Percentiles rank a stretch among this genome's conserved stretches.
phyloP scores from a whole-genome alignment of 2,797 vertebrate genomes.

The Enteromius trimaculatus region DNA sequence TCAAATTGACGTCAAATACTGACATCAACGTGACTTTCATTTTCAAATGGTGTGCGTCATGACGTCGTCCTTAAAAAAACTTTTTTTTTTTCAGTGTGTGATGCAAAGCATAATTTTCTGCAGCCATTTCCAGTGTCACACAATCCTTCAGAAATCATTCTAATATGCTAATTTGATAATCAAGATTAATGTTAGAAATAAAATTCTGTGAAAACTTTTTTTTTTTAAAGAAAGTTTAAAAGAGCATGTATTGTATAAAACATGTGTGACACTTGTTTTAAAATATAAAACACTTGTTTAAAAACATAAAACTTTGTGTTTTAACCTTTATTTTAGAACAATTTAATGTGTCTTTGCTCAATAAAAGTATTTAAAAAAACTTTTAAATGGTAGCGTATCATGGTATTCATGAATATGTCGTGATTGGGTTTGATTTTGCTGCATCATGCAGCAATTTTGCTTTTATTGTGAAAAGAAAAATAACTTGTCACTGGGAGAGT shows the following conservation, averaged over 20 bases:
- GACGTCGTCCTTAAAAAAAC: no score
- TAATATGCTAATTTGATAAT: neutral
- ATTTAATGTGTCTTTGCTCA: neutral
- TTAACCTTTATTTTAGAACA: neutral
- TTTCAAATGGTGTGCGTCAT: no score
- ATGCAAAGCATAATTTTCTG: neutral
- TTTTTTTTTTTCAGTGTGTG: neutral
- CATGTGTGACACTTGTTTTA: no score
- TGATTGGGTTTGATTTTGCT: conserved; percentile 14
- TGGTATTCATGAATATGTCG: neutral
- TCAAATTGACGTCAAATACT: no score
- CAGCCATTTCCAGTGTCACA: neutral
- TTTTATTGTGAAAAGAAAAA: conserved; percentile 9
- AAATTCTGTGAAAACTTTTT: neutral
- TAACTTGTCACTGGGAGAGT: neutral
- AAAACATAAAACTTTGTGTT: neutral
- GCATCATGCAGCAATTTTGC: conserved; percentile 14
- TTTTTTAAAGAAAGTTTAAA: neutral
- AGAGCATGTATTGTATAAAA: neutral
- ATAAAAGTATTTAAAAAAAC: neutral
- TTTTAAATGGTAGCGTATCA: neutral
- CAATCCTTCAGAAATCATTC: neutral
- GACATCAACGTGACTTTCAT: no score
- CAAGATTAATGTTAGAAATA: neutral
- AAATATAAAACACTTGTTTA: no score